These are phyloP conservation scores for Dryocosmus kuriphilus DNA, from an alignment of 2,888 invertebrate genomes.

Conservation along the genomic window DNA sequence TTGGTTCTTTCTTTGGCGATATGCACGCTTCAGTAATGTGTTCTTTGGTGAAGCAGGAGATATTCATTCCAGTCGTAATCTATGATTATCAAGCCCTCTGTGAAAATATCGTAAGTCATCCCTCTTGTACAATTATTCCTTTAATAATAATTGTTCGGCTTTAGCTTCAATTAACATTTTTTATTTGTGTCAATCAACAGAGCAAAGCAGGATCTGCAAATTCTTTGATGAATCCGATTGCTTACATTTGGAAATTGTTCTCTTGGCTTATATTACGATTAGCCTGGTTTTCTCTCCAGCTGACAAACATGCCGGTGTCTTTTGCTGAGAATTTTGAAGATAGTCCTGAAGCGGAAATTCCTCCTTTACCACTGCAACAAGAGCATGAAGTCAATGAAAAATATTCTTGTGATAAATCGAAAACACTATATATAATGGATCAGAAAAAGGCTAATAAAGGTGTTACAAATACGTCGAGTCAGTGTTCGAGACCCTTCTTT, in stretches of 20 bases:
- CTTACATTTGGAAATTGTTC: conserved; percentile 70
- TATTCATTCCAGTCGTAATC: conserved; percentile 87
- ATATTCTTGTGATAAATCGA: conserved; percentile 86
- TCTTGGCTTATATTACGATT: conserved; percentile 74
- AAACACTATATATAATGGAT: conserved; percentile 85
- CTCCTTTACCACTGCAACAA: conserved; percentile 71
- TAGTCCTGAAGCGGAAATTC: conserved; percentile 68
- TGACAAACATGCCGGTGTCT: conserved; percentile 65
- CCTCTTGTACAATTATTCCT: background rate
- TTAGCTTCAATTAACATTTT: background rate
- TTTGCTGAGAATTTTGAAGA: conserved; percentile 69
- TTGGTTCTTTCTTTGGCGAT: conserved; percentile 92
- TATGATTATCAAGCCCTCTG: conserved; percentile 94
- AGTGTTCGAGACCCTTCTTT: conserved; percentile 82
- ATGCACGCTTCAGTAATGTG: conserved; percentile 86
- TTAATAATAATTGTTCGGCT: background rate
- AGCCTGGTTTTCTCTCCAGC: conserved; percentile 72
- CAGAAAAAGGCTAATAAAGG: conserved; percentile 78
- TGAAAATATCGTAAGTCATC: conserved; percentile 75
- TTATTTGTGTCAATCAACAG: conserved; percentile 52
- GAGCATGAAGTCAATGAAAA: conserved; percentile 64
- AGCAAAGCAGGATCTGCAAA: conserved; percentile 63
- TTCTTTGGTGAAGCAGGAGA: conserved; percentile 84
- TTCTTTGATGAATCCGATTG: conserved; percentile 70
- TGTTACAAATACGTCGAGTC: conserved; percentile 75